Evolutionary conservation across 2,113 vertebrate species (phyloP), one percentile per base, ranked within the genome.

Genomic region (Copsychus sechellarum): DNA sequence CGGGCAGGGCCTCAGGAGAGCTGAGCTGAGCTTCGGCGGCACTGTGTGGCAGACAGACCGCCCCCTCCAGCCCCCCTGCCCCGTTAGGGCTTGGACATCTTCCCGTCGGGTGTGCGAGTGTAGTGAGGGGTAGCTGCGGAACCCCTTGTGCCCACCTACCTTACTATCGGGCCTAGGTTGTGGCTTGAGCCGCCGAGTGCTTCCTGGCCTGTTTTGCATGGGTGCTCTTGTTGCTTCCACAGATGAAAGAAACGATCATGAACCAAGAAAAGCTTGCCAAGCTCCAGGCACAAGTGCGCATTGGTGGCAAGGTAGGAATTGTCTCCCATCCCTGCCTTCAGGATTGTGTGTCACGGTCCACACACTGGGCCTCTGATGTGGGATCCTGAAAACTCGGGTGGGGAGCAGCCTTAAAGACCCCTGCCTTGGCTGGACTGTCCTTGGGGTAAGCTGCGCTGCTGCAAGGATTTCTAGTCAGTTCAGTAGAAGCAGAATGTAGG

Each of bases 231-330:
- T 87, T 94, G 43, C 9, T 81, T 57, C 95, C 96, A 12, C 95
- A 99, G 99, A 99, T 99, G 99, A 99, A 99, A 99, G 99, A 99
- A 98, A 98, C 97, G 19, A 98, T 99, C 80, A 99, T 99, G 99
- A 99, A 99, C 98, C 99, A 99, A 94, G 99, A 99, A 93, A 99
- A 99, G 97, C 98, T 99, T 61, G 99, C 99, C 93, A 99, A 99
- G 86, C 98, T 99, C 42, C 99, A 99, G 98, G 99, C 99, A 25
- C 99, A 99, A 98, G 99, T 99, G 96, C 99, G 99, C 98, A 99
- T 99, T 83, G 99, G 99, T 65, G 99, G 99, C 93, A 99, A 99
- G 98, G 99, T 99, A 98, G 98, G 97, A 93, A 67, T 17, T 10
- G 14, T 25, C 19, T 34, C 29, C 16, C 6, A 24, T 2, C 24